Percentiles rank a stretch among this genome's conserved stretches.
Evolutionary conservation across 1,140 invertebrate species (phyloP).

Genomic region (Helicoverpa armigera): DNA sequence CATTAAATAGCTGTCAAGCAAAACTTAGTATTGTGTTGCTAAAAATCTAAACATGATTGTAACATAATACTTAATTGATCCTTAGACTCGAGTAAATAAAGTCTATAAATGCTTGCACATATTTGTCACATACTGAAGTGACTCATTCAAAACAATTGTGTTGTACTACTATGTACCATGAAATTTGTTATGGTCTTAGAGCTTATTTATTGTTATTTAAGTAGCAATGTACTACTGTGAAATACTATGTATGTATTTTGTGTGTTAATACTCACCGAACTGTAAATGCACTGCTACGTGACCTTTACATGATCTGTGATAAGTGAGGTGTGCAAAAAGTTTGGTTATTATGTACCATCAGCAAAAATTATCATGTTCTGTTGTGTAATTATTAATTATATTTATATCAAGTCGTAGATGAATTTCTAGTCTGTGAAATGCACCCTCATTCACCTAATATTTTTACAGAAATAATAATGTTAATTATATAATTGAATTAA

Average conservation of each 20-base stretch:
- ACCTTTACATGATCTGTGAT: too few relatives aligned
- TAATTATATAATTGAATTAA: too few relatives aligned
- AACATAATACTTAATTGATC: background rate
- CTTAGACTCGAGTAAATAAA: background rate
- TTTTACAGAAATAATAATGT: too few relatives aligned
- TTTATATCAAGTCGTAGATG: too few relatives aligned
- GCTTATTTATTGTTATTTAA: background rate
- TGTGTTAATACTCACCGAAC: background rate
- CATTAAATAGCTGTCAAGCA: background rate
- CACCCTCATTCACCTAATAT: too few relatives aligned
- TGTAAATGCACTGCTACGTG: background rate
- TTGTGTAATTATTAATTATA: too few relatives aligned
- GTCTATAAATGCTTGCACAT: background rate
- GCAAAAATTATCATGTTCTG: too few relatives aligned
- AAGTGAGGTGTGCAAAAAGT: too few relatives aligned
- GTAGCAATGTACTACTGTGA: background rate
- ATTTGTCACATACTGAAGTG: background rate
- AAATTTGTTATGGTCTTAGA: background rate
- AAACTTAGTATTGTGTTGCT: conserved; percentile 4
- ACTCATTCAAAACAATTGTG: conserved; percentile 21
- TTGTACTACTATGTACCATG: background rate
- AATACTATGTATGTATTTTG: background rate
- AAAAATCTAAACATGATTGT: background rate
- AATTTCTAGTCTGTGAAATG: too few relatives aligned
- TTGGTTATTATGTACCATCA: too few relatives aligned